These are phyloP conservation scores for Morelia viridis DNA, from an alignment of 2,797 vertebrate species.

Conservation along the genomic window DNA sequence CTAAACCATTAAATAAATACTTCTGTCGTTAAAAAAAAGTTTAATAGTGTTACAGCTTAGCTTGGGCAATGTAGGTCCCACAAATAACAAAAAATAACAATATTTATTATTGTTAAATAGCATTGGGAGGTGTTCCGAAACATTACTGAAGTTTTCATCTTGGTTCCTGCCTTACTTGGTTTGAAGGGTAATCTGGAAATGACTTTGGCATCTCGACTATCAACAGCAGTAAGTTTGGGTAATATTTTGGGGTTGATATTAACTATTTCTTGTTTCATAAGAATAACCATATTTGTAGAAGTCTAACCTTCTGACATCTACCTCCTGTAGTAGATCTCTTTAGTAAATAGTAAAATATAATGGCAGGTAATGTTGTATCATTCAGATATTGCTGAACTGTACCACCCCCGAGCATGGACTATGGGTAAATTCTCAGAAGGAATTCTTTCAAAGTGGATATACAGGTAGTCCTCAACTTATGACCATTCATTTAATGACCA, in stretches of 20 bases:
- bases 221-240: slow-evolving; percentile 87
- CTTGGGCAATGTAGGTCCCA: neutral
- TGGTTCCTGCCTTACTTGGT: slow-evolving; percentile 94
- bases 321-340: neutral
- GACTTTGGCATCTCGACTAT: slow-evolving; percentile 94
- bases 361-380: neutral
- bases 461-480: too few relatives aligned
- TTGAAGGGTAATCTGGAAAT: slow-evolving; percentile 99
- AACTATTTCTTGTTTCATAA: neutral
- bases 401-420: neutral
- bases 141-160: slow-evolving; percentile 96
- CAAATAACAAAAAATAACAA: neutral
- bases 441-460: neutral
- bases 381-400: neutral
- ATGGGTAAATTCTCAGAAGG: neutral
- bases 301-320: neutral
- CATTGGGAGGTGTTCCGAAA: slow-evolving; percentile 96
- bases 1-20: neutral
- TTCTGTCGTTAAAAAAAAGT: neutral
- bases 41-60: neutral
- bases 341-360: neutral
- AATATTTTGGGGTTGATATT: slow-evolving; percentile 8
- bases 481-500: too few relatives aligned
- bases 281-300: neutral
- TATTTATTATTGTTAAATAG: slow-evolving; percentile 66